A percentile compares a stretch with the other conserved stretches of the same genome.
Conservation (phyloP, 2,888 invertebrate species). For the Trissolcus brochymenae region DNA sequence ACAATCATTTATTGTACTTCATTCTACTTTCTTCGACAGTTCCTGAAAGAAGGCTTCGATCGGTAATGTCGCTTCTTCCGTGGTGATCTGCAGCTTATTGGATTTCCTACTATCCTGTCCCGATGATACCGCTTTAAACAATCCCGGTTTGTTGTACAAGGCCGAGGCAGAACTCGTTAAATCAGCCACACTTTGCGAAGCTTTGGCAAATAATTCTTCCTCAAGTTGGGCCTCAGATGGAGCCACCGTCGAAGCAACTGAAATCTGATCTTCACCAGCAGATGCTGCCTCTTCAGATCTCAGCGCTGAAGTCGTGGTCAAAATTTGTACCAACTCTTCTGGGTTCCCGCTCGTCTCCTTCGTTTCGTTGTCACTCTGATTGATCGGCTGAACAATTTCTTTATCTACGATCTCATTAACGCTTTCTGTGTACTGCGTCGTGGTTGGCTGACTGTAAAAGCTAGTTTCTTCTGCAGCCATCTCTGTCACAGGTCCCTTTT, state of each 20-base stretch:
- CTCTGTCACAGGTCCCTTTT: constrained; percentile 78
- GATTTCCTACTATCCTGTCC: constrained; percentile 80
- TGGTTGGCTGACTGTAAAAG: constrained; percentile 73
- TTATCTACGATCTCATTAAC: constrained; percentile 58
- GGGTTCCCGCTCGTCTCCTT: constrained; percentile 9
- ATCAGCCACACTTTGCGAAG: constrained; percentile 84
- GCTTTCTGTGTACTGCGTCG: constrained; percentile 50
- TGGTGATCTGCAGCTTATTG: constrained; percentile 85
- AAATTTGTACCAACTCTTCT: constrained; percentile 21
- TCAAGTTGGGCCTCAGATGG: constrained; percentile 63
- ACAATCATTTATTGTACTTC: constrained; percentile 20
- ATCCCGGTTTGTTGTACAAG: constrained; percentile 83
- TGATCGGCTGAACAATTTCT: constrained; percentile 34
- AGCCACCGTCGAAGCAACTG: constrained; percentile 31
- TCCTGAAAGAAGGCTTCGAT: constrained; percentile 89
- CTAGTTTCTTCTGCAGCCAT: constrained; percentile 77
- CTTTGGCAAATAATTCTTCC: constrained; percentile 71
- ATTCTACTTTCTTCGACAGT: constrained; percentile 80
- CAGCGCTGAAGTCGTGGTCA: constrained; percentile 34
- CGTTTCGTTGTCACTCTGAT: constrained; percentile 28
- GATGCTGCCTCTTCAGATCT: constrained; percentile 52
- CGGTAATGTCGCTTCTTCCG: constrained; percentile 87
- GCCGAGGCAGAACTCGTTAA: constrained; percentile 85
- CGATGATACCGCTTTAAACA: constrained; percentile 83
- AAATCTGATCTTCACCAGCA: constrained; percentile 13